These are phyloP conservation scores for Colossoma macropomum DNA, from an alignment of 2,113 vertebrate species.

Conservation along the genomic window DNA sequence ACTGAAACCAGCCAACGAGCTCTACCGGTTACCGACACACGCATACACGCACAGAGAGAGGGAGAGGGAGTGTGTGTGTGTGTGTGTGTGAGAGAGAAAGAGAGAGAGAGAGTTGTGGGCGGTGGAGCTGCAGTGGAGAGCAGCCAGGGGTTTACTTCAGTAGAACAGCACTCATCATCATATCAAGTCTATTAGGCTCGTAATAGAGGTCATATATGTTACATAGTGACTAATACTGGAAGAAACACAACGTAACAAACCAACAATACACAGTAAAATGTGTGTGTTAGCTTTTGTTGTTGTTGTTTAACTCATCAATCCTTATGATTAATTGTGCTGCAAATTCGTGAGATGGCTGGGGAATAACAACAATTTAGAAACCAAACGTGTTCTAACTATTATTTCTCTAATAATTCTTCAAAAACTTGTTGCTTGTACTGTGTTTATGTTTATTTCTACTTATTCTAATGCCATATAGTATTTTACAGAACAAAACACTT, in stretches of 20 bases:
- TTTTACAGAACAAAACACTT: no score
- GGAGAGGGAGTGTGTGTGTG: background rate
- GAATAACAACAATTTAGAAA: no score
- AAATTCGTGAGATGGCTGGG: no score
- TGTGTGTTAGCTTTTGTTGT: background rate
- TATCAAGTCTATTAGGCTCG: background rate
- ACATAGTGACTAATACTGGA: no score
- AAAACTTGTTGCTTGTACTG: no score
- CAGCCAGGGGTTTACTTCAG: background rate
- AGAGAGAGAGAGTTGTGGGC: constrained; percentile 18
- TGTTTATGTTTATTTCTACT: no score
- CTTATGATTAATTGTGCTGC: no score
- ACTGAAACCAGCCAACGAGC: constrained; percentile 9
- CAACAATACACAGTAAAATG: no score
- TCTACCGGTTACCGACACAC: constrained; percentile 11
- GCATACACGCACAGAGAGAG: constrained; percentile 9
- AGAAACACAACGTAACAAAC: no score
- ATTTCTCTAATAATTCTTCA: no score
- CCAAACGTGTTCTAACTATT: no score
- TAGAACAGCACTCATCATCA: background rate
- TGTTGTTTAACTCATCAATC: background rate
- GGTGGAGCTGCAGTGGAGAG: constrained; percentile 27
- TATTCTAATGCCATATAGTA: no score
- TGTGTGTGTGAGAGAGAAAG: constrained; percentile 9
- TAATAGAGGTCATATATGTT: background rate